phyloP scores from a whole-genome alignment of 2,888 invertebrate species.

The Erebia epiphron region DNA sequence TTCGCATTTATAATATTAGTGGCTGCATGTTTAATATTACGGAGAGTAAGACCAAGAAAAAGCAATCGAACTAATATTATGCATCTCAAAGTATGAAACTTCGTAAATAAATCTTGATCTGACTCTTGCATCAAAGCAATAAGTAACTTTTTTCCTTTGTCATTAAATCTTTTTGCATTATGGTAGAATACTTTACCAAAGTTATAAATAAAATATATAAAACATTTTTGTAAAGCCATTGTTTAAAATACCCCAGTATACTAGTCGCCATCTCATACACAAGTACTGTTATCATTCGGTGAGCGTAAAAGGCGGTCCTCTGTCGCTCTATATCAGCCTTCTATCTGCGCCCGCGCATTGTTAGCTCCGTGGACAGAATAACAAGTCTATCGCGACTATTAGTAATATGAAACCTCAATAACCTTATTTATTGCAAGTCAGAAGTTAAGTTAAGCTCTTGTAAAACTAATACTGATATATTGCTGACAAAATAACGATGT shows the following conservation, averaged over 20 bases:
- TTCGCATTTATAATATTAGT: too few relatives aligned
- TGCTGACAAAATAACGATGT: conserved; percentile 17
- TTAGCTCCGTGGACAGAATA: conserved; percentile 77
- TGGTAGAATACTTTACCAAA: too few relatives aligned
- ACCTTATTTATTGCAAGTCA: conserved; percentile 53
- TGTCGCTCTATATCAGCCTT: conserved; percentile 61
- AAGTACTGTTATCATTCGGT: conserved; percentile 68
- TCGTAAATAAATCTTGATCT: too few relatives aligned
- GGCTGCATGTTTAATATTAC: too few relatives aligned
- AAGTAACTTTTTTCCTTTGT: too few relatives aligned
- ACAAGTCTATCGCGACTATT: conserved; percentile 69
- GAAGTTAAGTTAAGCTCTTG: conserved; percentile 26
- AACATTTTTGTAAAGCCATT: not conserved
- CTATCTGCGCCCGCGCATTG: conserved; percentile 71
- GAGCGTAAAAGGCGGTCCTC: conserved; percentile 58
- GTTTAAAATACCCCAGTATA: conserved; percentile 36
- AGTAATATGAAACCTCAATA: conserved; percentile 71
- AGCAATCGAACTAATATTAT: too few relatives aligned
- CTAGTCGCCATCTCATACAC: conserved; percentile 14
- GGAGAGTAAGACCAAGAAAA: too few relatives aligned
- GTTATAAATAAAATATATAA: too few relatives aligned
- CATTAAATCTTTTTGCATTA: too few relatives aligned
- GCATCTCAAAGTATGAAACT: too few relatives aligned
- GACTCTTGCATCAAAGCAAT: too few relatives aligned
- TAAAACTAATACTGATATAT: conserved; percentile 28